phyloP scores from a whole-genome alignment of 30 jellyfish, hydroid and myxozoan genomes.

The Pseudorhiza aurosa region DNA sequence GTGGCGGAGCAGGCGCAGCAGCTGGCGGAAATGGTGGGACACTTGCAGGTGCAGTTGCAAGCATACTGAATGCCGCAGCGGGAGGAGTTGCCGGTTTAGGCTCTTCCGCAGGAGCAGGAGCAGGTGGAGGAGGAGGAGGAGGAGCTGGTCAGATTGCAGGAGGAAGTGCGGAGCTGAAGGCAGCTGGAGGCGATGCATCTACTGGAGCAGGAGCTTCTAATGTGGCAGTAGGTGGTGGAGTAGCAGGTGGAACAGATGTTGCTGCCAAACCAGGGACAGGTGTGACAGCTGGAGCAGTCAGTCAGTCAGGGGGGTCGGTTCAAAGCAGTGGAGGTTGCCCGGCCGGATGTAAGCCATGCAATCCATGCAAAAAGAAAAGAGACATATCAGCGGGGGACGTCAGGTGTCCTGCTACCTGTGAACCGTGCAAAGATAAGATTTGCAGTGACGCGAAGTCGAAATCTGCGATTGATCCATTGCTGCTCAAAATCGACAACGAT shows the following conservation, averaged over 20 bases:
- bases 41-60: slow-evolving; percentile 60
- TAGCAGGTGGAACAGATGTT: slow-evolving; percentile 60
- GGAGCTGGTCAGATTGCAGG: slow-evolving; percentile 40
- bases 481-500: slow-evolving; percentile 28
- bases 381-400: slow-evolving; percentile 7
- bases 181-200: slow-evolving; percentile 67
- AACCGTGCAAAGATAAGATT: slow-evolving; percentile 23
- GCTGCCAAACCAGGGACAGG: slow-evolving; percentile 74
- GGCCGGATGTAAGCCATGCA: slow-evolving; percentile 63
- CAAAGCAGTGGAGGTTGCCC: slow-evolving; percentile 65
- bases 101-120: too few relatives aligned
- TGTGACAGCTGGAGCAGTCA: slow-evolving; percentile 41
- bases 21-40: slow-evolving; percentile 51
- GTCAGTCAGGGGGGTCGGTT: slow-evolving; percentile 57
- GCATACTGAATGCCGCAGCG: slow-evolving; percentile 35
- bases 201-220: slow-evolving; percentile 68
- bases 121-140: slow-evolving; percentile 50
- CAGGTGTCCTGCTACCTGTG: slow-evolving; percentile 43
- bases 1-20: slow-evolving; percentile 48
- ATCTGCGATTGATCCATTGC: slow-evolving; percentile 45
- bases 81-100: slow-evolving; percentile 63
- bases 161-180: slow-evolving; percentile 37
- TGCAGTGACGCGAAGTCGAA: slow-evolving; percentile 39
- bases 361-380: slow-evolving; percentile 14
- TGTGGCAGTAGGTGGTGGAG: slow-evolving; percentile 60